phyloP scores from a whole-genome alignment of 2,888 invertebrate genomes.

The Mystacides longicornis region DNA sequence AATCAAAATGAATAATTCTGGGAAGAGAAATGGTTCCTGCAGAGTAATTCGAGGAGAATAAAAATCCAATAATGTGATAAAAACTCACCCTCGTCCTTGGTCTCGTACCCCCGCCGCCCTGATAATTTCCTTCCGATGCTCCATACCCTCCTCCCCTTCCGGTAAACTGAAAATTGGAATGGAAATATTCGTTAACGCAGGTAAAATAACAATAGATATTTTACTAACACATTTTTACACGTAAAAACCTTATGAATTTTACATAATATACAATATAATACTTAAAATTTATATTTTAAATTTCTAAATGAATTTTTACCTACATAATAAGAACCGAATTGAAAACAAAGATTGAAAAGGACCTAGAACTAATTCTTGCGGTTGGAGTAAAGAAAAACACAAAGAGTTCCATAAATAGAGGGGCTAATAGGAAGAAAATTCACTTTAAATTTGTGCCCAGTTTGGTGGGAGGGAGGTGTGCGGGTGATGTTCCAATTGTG shows the following conservation, averaged over 20 bases:
- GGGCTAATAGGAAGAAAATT: no score
- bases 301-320: no score
- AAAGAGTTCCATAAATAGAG: no score
- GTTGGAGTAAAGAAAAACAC: no score
- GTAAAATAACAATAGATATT: background rate
- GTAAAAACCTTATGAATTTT: background rate
- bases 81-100: slow-evolving; percentile 51
- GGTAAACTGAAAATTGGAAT: slow-evolving; percentile 19
- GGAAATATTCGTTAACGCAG: background rate
- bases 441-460: no score
- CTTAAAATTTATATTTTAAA: background rate
- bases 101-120: slow-evolving; percentile 35
- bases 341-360: no score
- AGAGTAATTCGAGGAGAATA: background rate
- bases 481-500: no score
- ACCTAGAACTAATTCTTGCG: no score
- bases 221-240: background rate
- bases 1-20: slow-evolving; percentile 1
- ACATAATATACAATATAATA: background rate
- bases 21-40: background rate
- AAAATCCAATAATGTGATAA: slow-evolving; percentile 1
- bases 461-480: no score
- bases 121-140: slow-evolving; percentile 47
- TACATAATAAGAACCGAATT: no score
- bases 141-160: slow-evolving; percentile 35